Percentiles rank a stretch among this genome's conserved stretches.
These are phyloP conservation scores for Aphelinus certus DNA, from an alignment of 1,140 invertebrate species.

Conservation along the genomic window DNA sequence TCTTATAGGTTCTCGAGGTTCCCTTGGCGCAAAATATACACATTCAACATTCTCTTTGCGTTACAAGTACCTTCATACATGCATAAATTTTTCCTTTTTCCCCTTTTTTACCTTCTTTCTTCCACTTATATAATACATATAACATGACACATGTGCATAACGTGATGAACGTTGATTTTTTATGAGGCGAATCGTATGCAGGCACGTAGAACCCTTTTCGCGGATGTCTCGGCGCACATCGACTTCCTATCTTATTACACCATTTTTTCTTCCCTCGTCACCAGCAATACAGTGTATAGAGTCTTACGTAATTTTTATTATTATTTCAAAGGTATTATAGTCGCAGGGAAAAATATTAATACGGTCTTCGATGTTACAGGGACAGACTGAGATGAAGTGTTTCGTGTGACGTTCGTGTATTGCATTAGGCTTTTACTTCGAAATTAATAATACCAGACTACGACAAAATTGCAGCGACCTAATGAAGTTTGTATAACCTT, in stretches of 20 bases:
- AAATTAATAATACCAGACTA: no score
- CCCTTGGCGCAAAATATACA: no score
- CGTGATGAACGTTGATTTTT: constrained; percentile 7
- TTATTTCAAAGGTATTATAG: constrained; percentile 4
- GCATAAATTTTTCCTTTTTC: no score
- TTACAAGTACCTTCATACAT: no score
- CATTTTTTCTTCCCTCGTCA: not conserved
- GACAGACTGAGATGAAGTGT: no score
- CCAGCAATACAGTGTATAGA: constrained; percentile 9
- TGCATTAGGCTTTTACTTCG: no score
- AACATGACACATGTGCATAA: not conserved
- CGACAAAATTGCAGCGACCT: no score
- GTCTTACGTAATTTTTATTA: not conserved
- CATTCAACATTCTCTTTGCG: no score
- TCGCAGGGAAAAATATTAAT: not conserved
- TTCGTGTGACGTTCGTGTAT: no score
- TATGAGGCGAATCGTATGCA: not conserved
- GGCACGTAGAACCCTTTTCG: not conserved
- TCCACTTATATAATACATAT: not conserved
- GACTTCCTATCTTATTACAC: not conserved
- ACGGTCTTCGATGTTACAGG: no score
- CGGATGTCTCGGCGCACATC: not conserved
- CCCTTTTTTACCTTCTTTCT: not conserved
- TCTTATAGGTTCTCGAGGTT: no score
- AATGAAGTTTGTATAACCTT: no score